phyloP scores from a whole-genome alignment of 2,113 vertebrate species.

The Mirza zaza region DNA sequence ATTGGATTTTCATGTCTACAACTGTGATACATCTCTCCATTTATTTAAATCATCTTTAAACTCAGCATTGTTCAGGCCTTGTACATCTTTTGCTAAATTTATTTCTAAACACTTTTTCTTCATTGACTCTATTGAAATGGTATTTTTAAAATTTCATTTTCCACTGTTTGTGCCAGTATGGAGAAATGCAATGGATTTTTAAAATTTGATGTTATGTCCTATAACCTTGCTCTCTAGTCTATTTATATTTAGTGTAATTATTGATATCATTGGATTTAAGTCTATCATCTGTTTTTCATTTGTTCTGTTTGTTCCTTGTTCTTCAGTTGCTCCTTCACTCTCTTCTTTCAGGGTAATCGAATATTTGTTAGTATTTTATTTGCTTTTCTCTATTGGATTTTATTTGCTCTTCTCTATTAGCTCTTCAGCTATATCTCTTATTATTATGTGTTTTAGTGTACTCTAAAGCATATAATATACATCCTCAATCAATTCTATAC shows the following conservation, averaged over 20 bases:
- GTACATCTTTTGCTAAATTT: not conserved
- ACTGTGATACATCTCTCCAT: not conserved
- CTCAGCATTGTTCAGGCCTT: not conserved
- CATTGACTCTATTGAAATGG: not conserved
- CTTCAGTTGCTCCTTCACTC: not conserved
- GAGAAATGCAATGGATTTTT: not conserved
- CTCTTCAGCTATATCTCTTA: not conserved
- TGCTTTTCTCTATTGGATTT: not conserved
- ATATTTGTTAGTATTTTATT: not conserved
- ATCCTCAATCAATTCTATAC: not conserved
- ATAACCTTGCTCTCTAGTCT: not conserved
- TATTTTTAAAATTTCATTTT: not conserved
- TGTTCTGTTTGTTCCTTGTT: not conserved
- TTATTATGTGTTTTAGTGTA: not conserved
- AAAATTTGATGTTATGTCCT: not conserved
- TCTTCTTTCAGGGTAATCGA: not conserved
- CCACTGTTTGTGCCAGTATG: not conserved
- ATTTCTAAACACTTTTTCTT: not conserved
- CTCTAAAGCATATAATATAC: not conserved
- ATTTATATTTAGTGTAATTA: not conserved
- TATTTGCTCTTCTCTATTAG: not conserved
- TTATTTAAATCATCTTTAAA: not conserved
- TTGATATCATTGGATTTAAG: not conserved
- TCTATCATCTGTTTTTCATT: not conserved
- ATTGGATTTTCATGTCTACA: not conserved